These are phyloP conservation scores for Papilio helenus DNA, from an alignment of 1,140 invertebrate genomes.

Conservation along the genomic window DNA sequence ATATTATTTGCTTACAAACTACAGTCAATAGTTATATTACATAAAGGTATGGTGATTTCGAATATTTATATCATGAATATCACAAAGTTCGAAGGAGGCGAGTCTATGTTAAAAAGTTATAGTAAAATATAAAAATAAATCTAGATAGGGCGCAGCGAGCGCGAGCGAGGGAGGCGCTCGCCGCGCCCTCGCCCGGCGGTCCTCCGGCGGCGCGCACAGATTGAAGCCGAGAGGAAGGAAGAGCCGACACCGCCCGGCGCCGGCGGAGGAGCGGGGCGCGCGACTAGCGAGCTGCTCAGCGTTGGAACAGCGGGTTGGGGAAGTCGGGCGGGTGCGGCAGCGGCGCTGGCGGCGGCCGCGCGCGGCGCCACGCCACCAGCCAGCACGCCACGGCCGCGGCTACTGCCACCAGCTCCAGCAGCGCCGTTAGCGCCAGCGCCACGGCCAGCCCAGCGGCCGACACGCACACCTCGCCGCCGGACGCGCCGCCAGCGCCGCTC, in stretches of 20 bases:
- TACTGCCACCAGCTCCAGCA: slow-evolving; percentile 95
- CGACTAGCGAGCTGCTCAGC: slow-evolving; percentile 90
- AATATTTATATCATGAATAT: slow-evolving; percentile 80
- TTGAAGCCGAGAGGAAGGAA: slow-evolving; percentile 67
- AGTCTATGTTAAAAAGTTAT: slow-evolving; percentile 65
- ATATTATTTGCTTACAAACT: slow-evolving; percentile 70
- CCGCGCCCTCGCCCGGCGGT: slow-evolving; percentile 74
- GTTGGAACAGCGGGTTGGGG: slow-evolving; percentile 96
- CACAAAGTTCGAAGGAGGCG: slow-evolving; percentile 80
- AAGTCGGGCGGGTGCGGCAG: slow-evolving; percentile 97
- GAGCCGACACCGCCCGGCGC: slow-evolving; percentile 80
- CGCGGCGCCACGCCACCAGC: slow-evolving; percentile 95
- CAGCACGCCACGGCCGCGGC: slow-evolving; percentile 97
- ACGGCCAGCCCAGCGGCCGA: slow-evolving; percentile 96
- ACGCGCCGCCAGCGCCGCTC: slow-evolving; percentile 60
- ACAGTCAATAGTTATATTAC: slow-evolving; percentile 78
- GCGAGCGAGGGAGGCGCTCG: slow-evolving; percentile 68
- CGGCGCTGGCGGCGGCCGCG: slow-evolving; percentile 92
- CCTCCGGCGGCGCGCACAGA: slow-evolving; percentile 76
- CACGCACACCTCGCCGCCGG: slow-evolving; percentile 93
- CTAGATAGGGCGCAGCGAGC: slow-evolving; percentile 65
- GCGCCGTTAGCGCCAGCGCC: slow-evolving; percentile 94
- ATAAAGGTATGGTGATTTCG: slow-evolving; percentile 77
- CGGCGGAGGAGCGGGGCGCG: slow-evolving; percentile 82
- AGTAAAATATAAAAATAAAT: slow-evolving; percentile 56